A percentile compares a stretch with the other conserved stretches of the same genome.
Evolutionary conservation across 2,113 vertebrate species (phyloP).

Genomic region (Urocynchramus pylzowi): DNA sequence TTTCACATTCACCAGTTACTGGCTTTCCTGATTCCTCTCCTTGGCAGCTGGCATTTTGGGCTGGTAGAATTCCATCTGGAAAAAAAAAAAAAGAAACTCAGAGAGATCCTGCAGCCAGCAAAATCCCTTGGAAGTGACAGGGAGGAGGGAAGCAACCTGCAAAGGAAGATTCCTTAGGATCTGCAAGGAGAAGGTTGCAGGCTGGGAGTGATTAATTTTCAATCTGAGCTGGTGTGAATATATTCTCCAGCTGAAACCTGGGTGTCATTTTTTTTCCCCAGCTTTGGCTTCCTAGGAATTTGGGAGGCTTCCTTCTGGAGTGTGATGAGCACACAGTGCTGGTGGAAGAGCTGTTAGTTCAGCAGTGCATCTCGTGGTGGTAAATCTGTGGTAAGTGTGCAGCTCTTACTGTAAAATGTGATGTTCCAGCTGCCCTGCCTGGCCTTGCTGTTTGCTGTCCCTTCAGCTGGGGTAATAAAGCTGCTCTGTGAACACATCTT

Average conservation of each 20-base stretch:
- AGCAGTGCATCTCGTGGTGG: not conserved
- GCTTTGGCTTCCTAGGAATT: not conserved
- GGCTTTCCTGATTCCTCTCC: not conserved
- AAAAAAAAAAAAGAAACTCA: not conserved
- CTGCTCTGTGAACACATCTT: not conserved
- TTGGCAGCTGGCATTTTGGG: not conserved
- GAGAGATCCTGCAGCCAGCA: not conserved
- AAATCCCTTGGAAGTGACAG: not conserved
- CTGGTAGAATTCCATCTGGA: not conserved
- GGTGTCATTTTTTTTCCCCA: not conserved
- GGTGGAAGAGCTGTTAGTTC: not conserved
- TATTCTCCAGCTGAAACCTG: not conserved
- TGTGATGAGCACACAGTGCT: not conserved
- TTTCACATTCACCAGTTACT: not conserved
- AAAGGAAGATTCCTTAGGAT: not conserved
- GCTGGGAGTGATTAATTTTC: not conserved
- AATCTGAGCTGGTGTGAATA: not conserved
- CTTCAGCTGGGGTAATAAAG: not conserved
- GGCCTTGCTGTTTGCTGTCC: not conserved
- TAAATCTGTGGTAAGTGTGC: not conserved
- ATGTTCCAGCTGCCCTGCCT: not conserved
- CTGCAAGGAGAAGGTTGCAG: not conserved
- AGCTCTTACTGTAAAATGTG: not conserved
- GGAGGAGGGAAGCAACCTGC: not conserved
- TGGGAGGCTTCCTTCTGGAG: conserved; percentile 15